Base-by-base conservation (phyloP, 2,113 vertebrate species). In the Laterallus jamaicensis region DNA sequence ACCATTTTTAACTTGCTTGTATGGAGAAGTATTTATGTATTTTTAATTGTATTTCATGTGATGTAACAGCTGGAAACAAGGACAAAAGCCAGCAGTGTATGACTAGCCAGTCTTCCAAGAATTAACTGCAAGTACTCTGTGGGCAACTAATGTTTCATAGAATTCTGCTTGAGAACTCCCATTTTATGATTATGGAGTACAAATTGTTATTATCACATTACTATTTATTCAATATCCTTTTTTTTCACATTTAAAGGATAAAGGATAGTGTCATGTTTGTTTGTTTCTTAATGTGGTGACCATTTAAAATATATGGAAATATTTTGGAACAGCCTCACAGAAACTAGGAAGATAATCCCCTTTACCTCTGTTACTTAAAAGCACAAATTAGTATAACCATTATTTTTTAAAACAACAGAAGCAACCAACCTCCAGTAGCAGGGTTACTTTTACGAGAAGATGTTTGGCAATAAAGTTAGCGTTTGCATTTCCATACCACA, bases 21-120 rank as follows among this genome's bases (percentile, higher is more conserved):
- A 93, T 96, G 95, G 92, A 96, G 94, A 96, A 96, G 94, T 92
- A 88, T 94, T 96, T 96, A 96, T 75, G 26, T 96, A 96, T 96
- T 97, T 97, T 97, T 92, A 96, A 93, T 96, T 95, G 93, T 83
- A 85, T 93, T 97, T 94, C 68, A 81, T 96, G 90, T 96, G 94
- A 96, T 82, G 84, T 92, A 94, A 86, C 88, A 96, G 68, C 90
- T 97, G 95, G 96, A 96, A 96, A 93, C 87, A 94, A 88, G 85
- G 82, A 94, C 75, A 88, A 91, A 91, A 97, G 95, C 94, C 93
- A 97, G 59, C 64, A 89, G 29, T 58, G n/a, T 92, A 87, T 89
- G 86, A 91, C 86, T 92, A 89, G 91, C 75, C 93, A 88, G 82
- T 32, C 92, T 96, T 97, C 95, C 92, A 93, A 92, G 94, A 97